Base-by-base conservation (phyloP, 2,888 invertebrate species). In the Limnephilus lunatus region DNA sequence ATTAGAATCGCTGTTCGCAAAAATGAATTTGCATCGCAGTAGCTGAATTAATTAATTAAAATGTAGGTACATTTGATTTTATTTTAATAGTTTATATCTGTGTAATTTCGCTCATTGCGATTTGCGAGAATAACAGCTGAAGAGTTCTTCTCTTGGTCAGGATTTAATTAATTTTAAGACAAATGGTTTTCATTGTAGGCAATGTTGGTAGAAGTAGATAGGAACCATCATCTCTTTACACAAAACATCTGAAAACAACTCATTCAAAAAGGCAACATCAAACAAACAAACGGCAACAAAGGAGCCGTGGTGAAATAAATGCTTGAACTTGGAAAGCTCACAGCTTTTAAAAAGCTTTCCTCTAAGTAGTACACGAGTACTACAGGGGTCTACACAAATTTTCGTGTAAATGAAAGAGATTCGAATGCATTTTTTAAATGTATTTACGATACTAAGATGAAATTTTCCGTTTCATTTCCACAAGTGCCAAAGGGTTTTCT, bases 291-390 rank as follows among this genome's bases (percentile, higher is more conserved):
- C 31, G 82, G 82, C n/a, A 68, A 68, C 68, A 68, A 82, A 82
- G 30, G 82, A 31, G 31, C 31, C 32, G 82, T 31, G 82, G 31
- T 82, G 31, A 82, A 82, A 68, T 68, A 68, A 68, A 68, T 68
- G 68, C 68, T 25, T 68, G 25, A 25, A 68, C 2, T 68, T 32
- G 48, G n/a, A 31, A 68, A 44, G 88, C 68, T 48, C 32, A 25
- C 88, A 88, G 53, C 88, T 82, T 82, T 44, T 30, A 86, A 91
- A 91, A 80, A 86, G 91, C 91, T 86, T 68, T 86, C 86, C 85
- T 68, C 68, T 68, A 68, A 68, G 68, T 68, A n/a, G 68, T 53
- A 53, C 4, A 53, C 53, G 19, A 53, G 19, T 68, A 68, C 19
- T 19, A 68, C 25, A 68, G 68, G 68, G 68, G 68, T 68, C 68